Conservation (phyloP, 2,888 invertebrate genomes). For the Acrocera orbiculus region DNA sequence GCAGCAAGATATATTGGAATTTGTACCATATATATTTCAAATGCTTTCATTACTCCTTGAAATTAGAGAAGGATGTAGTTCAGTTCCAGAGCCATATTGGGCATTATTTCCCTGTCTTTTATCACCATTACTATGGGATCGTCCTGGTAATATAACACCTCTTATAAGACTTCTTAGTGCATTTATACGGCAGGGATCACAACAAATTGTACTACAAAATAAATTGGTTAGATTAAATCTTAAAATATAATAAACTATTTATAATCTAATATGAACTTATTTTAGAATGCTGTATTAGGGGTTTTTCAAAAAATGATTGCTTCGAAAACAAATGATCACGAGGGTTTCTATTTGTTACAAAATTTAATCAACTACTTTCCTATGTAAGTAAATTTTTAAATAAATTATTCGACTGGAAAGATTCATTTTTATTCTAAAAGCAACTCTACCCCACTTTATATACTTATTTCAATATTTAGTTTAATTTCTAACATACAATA, state of each 20-base stretch:
- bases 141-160: conserved; percentile 84
- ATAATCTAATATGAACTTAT: conserved; percentile 23
- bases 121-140: conserved; percentile 82
- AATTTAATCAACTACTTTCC: conserved; percentile 70
- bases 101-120: conserved; percentile 78
- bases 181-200: conserved; percentile 55
- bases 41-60: conserved; percentile 82
- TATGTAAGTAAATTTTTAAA: conserved; percentile 38
- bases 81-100: conserved; percentile 69
- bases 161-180: conserved; percentile 81
- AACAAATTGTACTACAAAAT: conserved; percentile 47
- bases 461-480: too few relatives aligned
- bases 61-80: conserved; percentile 35
- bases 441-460: too few relatives aligned
- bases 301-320: conserved; percentile 94
- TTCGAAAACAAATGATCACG: conserved; percentile 87
- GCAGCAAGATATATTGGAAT: conserved; percentile 81
- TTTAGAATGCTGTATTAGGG: conserved; percentile 64
- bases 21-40: conserved; percentile 98
- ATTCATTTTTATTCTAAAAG: too few relatives aligned
- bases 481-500: too few relatives aligned
- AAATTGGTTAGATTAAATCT: conserved; percentile 50
- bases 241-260: too few relatives aligned
- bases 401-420: too few relatives aligned
- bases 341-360: conserved; percentile 85